Evolutionary conservation across 2,888 invertebrate species (phyloP).

Genomic region (Thyatira batis): DNA sequence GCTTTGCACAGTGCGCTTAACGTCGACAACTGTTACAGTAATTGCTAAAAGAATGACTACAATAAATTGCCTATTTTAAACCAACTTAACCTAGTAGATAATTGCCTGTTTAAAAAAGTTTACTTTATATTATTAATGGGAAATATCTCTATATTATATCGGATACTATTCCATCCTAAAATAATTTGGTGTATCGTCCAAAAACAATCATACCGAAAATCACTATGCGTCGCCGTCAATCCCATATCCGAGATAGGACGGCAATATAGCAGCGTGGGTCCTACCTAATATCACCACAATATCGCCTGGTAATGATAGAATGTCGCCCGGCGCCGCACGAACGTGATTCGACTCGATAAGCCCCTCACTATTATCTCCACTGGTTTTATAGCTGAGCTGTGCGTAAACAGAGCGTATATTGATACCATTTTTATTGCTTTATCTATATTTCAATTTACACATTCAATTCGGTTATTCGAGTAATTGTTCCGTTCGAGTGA

Average conservation of each 20-base stretch:
- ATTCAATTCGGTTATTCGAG: background rate
- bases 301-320: conserved; percentile 39
- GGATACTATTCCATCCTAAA: conserved; percentile 10
- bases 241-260: background rate
- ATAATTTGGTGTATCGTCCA: conserved; percentile 10
- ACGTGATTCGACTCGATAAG: conserved; percentile 27
- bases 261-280: conserved; percentile 19
- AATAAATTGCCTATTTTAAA: background rate
- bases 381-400: conserved; percentile 24
- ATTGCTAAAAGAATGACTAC: background rate
- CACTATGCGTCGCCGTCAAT: background rate
- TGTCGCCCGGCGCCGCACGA: conserved; percentile 22
- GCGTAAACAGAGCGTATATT: conserved; percentile 24
- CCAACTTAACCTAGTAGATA: background rate
- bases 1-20: conserved; percentile 26
- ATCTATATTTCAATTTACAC: background rate
- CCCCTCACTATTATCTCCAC: conserved; percentile 22
- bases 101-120: too few species aligned
- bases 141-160: too few species aligned
- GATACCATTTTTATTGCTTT: conserved; percentile 18
- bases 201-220: conserved; percentile 4
- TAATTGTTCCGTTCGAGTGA: background rate
- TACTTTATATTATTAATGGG: too few species aligned
- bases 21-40: conserved; percentile 13
- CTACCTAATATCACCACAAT: conserved; percentile 25